Base-by-base conservation (phyloP, 2,797 vertebrate genomes). In the Geotrypetes seraphini region DNA sequence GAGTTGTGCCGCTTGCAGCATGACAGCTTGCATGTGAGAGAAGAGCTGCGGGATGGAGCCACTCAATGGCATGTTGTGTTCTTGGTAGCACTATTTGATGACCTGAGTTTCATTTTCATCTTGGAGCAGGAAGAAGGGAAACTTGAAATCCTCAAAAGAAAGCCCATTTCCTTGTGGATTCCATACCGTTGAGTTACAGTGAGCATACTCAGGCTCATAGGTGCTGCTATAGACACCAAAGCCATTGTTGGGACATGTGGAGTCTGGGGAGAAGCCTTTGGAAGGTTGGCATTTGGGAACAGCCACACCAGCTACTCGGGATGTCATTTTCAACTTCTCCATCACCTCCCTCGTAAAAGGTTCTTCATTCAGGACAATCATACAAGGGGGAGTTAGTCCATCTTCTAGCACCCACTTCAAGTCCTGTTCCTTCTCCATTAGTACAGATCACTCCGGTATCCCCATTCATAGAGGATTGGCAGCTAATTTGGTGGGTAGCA, bases 401-500 rank as follows among this genome's bases (percentile, higher is more conserved):
- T 67, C 60, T 1, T n/a, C 22, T 19, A 94, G 67, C 13, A 89
- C 87, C 90, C 89, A 97, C 2, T 77, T 65, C 43, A 98, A 59
- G 27, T 97, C 86, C 0, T 82, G 68, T 26, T 84, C 75, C 2
- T 74, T 79, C 39, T 95, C 86, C 2, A 92, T 76, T 16, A 97
- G n/a, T 71, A 2, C 98, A 93, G 28, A 98, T 86, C 29, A 98
- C 87, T 1, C 95, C 95, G 0, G 91, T 96, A 50, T 96, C 79
- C 9, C 93, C 95, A 0, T 81, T 89, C 38, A 95, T 63, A 10
- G 91, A 91, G 5, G 95, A 96, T 59, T 96, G 93, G 72, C 94
- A 98, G 60, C 94, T 92, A 25, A 92, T 91, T 57, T 98, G 94
- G 77, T 97, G 92, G 2, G 94, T 96, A 35, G 90, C 89, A 7